Evolutionary conservation across 2,113 vertebrate genomes (phyloP), one percentile per base, ranked within the genome.

Genomic region (Bos javanicus): DNA sequence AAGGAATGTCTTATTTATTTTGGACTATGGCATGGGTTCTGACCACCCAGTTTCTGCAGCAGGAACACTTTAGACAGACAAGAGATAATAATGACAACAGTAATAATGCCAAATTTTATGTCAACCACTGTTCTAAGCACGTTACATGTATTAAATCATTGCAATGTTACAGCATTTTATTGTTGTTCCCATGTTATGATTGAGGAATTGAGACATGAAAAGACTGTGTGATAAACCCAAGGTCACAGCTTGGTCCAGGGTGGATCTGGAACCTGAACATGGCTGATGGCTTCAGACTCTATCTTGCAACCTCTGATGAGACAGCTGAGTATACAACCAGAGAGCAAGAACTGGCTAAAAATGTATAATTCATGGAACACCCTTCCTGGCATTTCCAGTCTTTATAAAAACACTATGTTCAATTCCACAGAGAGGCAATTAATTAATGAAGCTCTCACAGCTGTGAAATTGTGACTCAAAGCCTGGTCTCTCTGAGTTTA

Each of bases 271-370:
- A 36, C 6, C 2, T 5, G n/a, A 19, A 46, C 14, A 23, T 39
- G 9, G 19, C 30, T 6, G 0, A 4, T 12, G 9, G 23, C 13
- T 80, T 76, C 39, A 21, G 8, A 21, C 3, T 14, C 33, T 54
- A 33, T 0, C 1, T 33, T 2, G 5, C 6, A 4, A 9, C 30
- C 23, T 14, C 17, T 7, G 33, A 39, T 0, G 8, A 23, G 14
- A n/a, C 2, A 80, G 50, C 54, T 5, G 0, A 54, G 21, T 12
- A 1, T 10, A 25, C 0, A 36, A 26, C 33, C 81, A 17, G 62
- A 90, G 19, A n/a, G 4, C 21, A 5, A 7, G 54, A 62, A 48
- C 1, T 12, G 52, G 19, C 16, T n/a, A 23, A 15, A 13, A 30
- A 17, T 19, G 46, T 57, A 4, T 13, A 15, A 78, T 13, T 64